phyloP scores from a whole-genome alignment of 2,888 invertebrate genomes.

The Scaptomyza polygonia region DNA sequence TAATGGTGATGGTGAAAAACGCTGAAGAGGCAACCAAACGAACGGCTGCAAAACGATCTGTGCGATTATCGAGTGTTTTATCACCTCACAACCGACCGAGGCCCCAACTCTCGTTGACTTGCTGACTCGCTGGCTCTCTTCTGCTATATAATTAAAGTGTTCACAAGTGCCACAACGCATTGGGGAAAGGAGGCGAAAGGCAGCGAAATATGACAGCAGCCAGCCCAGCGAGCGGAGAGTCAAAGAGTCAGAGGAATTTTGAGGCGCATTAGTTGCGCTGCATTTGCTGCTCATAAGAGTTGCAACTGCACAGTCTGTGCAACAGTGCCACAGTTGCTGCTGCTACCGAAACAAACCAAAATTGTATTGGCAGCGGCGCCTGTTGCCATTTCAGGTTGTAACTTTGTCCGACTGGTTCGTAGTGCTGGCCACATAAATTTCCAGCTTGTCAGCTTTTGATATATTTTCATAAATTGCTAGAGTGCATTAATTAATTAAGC shows the following conservation, averaged over 20 bases:
- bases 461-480: constrained; percentile 84
- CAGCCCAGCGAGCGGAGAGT: constrained; percentile 29
- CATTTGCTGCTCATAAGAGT: constrained; percentile 79
- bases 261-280: constrained; percentile 81
- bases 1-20: constrained; percentile 53
- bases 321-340: constrained; percentile 55
- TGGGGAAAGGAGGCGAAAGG: constrained; percentile 36
- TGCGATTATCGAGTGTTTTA: constrained; percentile 82
- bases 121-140: constrained; percentile 41
- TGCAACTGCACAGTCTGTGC: constrained; percentile 35
- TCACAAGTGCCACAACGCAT: constrained; percentile 82
- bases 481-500: constrained; percentile 84
- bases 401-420: constrained; percentile 42
- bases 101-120: constrained; percentile 8
- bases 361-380: constrained; percentile 81
- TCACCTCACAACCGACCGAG: constrained; percentile 69
- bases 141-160: constrained; percentile 82
- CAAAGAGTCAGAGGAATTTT: constrained; percentile 65
- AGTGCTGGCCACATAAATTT: constrained; percentile 82
- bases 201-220: constrained; percentile 48
- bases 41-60: constrained; percentile 77
- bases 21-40: constrained; percentile 69
- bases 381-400: constrained; percentile 59
- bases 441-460: constrained; percentile 85
- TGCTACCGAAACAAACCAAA: constrained; percentile 65